These are phyloP conservation scores for Passerculus sandwichensis DNA, from an alignment of 2,797 vertebrate genomes.

Conservation along the genomic window DNA sequence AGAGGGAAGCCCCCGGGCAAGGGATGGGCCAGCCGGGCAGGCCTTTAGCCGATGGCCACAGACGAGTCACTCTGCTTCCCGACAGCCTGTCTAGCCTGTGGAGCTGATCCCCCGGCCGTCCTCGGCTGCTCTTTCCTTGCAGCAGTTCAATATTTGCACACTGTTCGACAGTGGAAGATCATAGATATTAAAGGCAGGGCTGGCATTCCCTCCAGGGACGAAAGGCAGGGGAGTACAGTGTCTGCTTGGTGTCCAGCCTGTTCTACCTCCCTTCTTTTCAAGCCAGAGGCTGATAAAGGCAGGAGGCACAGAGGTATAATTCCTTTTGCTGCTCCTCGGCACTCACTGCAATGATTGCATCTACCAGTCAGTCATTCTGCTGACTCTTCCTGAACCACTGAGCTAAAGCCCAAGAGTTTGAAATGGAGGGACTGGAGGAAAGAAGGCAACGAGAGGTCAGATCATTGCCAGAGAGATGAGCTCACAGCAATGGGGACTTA, in stretches of 20 bases:
- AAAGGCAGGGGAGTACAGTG: neutral
- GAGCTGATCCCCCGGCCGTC: neutral
- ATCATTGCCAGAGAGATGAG: neutral
- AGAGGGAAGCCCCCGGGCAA: neutral
- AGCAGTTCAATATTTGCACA: neutral
- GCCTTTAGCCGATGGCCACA: neutral
- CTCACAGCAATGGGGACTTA: neutral
- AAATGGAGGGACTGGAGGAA: neutral
- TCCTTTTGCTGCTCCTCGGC: neutral
- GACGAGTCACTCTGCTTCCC: neutral
- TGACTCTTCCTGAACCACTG: neutral
- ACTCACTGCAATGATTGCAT: neutral
- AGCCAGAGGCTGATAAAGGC: neutral
- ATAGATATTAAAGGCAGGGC: neutral
- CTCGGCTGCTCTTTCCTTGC: neutral
- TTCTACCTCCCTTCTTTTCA: neutral
- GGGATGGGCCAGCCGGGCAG: neutral
- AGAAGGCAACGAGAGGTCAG: rapidly evolving
- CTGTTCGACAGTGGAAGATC: neutral
- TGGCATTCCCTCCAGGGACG: neutral
- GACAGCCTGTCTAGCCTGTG: neutral
- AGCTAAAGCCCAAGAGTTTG: neutral
- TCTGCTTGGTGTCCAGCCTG: neutral
- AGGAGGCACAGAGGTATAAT: neutral
- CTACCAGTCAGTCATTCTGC: neutral